Base-by-base conservation (phyloP, 1,140 invertebrate genomes). In the Anthonomus grandis region DNA sequence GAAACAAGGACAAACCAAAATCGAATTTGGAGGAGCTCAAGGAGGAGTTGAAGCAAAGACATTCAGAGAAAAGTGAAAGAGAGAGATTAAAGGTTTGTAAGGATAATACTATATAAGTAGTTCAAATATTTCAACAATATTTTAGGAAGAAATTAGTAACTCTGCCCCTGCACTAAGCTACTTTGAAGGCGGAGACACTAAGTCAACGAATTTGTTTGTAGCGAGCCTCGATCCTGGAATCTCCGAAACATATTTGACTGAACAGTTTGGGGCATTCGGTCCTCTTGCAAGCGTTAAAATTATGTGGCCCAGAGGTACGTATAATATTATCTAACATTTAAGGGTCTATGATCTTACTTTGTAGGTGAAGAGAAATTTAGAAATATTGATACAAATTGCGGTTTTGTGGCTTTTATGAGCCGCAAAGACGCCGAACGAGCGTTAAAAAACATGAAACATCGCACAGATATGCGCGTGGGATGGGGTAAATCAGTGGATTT, bases 401-500 rank as follows among this genome's bases (percentile, higher is more conserved):
- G 92, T 23, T 95, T 95, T 79, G 91, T 95, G 38, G 92, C 91
- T 13, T 95, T 86, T 70, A 95, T 95, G 91, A 91, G 85, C 70
- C 76, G 91, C 23, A 85, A 83, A 70, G 92, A 95, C 78, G 90
- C 87, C 1, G 90, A 94, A 75, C 70, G 89, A 63, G 90, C 90
- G 2, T 75, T 93, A 48, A 83, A 84, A 70, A 79, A 79, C 65
- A 75, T 94, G 24, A 86, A 87, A 87, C 74, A 92, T 92, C 69
- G 84, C 94, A 62, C 88, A 90, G 94, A 97, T 77, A 95, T 98
- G 90, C 93, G 94, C 74, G 78, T 98, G 45, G 91, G 94, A n/a
- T 99, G 96, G 95, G 95, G 95, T 18, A 98, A 97, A 79, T 87
- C 93, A 45, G 90, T 97, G 18, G 86, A 89, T 34, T 88, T 93